These are phyloP conservation scores for Hypena proboscidalis DNA, from an alignment of 2,888 invertebrate genomes.

Conservation along the genomic window DNA sequence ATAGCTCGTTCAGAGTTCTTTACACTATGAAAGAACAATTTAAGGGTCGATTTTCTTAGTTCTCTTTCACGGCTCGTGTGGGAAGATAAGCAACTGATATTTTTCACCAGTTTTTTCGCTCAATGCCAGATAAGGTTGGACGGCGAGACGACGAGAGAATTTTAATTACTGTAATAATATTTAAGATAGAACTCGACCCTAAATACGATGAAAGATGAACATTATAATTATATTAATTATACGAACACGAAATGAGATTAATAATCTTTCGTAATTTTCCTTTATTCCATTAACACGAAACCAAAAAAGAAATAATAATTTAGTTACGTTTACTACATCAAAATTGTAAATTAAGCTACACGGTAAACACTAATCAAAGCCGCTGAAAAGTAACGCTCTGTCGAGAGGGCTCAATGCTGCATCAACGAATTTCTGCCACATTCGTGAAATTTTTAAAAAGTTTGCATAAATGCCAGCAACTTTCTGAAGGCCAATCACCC, in stretches of 20 bases:
- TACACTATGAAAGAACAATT: neutral
- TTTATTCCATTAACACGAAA: too few species aligned
- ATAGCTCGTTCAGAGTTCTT: neutral
- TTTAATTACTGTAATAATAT: conserved; percentile 3
- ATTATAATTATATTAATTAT: too few species aligned
- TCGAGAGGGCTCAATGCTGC: too few species aligned
- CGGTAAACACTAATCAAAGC: neutral
- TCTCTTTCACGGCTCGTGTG: neutral
- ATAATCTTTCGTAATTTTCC: too few species aligned
- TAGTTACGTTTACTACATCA: too few species aligned
- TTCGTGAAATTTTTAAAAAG: too few species aligned
- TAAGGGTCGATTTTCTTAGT: neutral
- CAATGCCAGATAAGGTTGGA: conserved; percentile 1
- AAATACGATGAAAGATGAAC: neutral
- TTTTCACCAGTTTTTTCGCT: conserved; percentile 1
- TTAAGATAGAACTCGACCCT: neutral
- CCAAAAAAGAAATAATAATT: too few species aligned
- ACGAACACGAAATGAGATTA: neutral
- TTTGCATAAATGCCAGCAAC: too few species aligned
- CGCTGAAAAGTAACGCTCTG: too few species aligned
- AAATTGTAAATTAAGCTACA: neutral
- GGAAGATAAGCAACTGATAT: conserved; percentile 1
- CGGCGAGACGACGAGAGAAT: neutral
- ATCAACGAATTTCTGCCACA: too few species aligned
- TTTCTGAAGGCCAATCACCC: too few species aligned